Conservation (phyloP, 2,797 vertebrate genomes). For the Picus viridis region DNA sequence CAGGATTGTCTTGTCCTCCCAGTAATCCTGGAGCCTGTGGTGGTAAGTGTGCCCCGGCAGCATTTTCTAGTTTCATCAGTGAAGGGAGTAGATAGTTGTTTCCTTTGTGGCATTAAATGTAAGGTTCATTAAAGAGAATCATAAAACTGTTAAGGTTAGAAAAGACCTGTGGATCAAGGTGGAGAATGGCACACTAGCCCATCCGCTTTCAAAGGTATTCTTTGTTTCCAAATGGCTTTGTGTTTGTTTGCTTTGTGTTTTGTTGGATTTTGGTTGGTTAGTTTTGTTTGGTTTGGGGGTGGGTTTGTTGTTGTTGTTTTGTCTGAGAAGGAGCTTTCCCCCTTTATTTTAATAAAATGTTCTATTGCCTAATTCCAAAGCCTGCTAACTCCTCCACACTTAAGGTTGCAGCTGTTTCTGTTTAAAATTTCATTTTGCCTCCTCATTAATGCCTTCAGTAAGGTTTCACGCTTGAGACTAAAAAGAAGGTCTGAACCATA, state of each 20-base stretch:
- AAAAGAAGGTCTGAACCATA: slow-evolving; percentile 19
- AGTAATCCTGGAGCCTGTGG: not conserved
- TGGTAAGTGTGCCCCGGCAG: not conserved
- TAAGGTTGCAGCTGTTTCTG: slow-evolving; percentile 49
- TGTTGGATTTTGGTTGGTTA: too few species aligned
- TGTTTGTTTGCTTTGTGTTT: not conserved
- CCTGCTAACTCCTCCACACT: not conserved
- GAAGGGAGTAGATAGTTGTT: not conserved
- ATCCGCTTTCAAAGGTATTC: not conserved
- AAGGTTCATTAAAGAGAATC: not conserved
- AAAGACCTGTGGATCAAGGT: too few species aligned
- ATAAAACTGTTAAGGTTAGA: too few species aligned
- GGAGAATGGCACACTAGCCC: not conserved
- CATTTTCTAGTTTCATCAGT: not conserved
- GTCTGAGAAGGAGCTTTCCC: not conserved
- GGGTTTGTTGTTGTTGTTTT: not conserved
- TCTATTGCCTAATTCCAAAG: slow-evolving; percentile 17
- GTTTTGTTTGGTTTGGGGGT: not conserved
- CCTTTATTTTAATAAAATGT: slow-evolving; percentile 1
- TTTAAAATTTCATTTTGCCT: slow-evolving; percentile 37
- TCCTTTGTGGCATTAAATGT: not conserved
- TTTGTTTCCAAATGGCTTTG: not conserved
- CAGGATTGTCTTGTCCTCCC: not conserved
- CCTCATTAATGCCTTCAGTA: slow-evolving; percentile 39
- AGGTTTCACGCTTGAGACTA: not conserved